Percentiles rank a stretch among this genome's conserved stretches.
Conservation (phyloP, 1,140 invertebrate species). For the Pristionchus pacificus region DNA sequence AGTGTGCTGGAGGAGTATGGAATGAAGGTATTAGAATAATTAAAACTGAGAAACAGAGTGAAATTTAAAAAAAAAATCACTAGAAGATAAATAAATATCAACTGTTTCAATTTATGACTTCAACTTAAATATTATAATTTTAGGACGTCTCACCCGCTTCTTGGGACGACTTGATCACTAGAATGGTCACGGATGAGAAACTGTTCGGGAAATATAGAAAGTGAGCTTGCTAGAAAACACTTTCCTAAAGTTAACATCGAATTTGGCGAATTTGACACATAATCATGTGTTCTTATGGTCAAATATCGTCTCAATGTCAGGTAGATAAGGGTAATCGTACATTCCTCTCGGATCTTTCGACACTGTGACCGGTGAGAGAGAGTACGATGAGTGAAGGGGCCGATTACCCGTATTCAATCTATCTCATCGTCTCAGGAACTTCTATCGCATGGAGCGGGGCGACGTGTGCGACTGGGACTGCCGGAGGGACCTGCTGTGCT, state of each 20-base stretch:
- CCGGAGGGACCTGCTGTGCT: background rate
- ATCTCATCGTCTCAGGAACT: background rate
- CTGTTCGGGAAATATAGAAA: constrained; percentile 23
- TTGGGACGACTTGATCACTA: constrained; percentile 24
- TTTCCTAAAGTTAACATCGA: too few relatives aligned
- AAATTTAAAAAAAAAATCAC: too few relatives aligned
- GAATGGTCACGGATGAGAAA: constrained; percentile 23
- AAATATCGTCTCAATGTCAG: background rate
- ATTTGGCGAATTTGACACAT: too few relatives aligned
- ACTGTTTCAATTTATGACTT: too few relatives aligned
- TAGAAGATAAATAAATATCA: too few relatives aligned
- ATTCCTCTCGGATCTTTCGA: background rate
- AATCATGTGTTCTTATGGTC: background rate
- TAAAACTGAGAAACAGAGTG: too few relatives aligned
- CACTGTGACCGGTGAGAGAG: background rate
- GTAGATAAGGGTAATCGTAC: background rate
- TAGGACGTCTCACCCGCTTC: constrained; percentile 11
- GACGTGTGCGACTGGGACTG: background rate
- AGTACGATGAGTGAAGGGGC: background rate
- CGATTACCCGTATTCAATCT: background rate
- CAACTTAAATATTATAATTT: too few relatives aligned
- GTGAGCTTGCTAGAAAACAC: constrained; percentile 14
- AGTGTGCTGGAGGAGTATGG: constrained; percentile 30
- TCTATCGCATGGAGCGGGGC: background rate
- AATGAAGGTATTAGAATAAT: constrained; percentile 11